Evolutionary conservation across 1,140 invertebrate genomes (phyloP), one percentile per base, ranked within the genome.

Genomic region (Penaeus chinensis): DNA sequence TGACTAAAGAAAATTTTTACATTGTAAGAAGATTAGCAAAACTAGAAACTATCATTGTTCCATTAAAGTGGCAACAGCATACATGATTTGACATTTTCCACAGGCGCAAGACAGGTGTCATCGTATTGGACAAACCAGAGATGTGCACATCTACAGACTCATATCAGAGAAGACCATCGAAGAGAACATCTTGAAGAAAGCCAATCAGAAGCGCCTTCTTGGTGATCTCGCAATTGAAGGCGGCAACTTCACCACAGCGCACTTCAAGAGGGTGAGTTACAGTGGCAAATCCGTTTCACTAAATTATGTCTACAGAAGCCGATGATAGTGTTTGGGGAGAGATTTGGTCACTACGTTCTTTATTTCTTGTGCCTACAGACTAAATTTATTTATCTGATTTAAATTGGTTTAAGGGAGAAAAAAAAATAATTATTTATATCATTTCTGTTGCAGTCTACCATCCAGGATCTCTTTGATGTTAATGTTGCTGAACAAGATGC

Each of bases 111-210:
- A 99, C 93, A 94, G 98, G 90, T 99, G 98, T 93, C 98, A 99
- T 93, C 95, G 99, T 90, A 99, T 99, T 91, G 99, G 99, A 2
- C 99, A 99, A 93, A 99, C 99, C 0, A 94, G 98, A 91, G 99
- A 99, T 95, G 99, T 99, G 79, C 98, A 99, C 93, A 99, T 99
- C 92, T 99, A 99, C 93, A 94, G 96, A 63, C 94, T 99, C 85
- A 96, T 99, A 27, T 99, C 98, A 92, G 97, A 99, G 92, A 96
- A 95, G 92, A 99, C 99, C 18, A 96, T 99, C 37, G 99, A 99
- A 94, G 99, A 99, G 92, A 99, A 99, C 93, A 99, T 99, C 91
- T 93, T 99, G 84, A 99, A 98, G 92, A 99, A 99, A 93, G 99
- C 99, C 0, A 98, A 98, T 93, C 98, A 99, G 92, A 99, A 99